Evolutionary conservation across 2,113 vertebrate genomes (phyloP), one percentile per base, ranked within the genome.

Genomic region (human): DNA sequence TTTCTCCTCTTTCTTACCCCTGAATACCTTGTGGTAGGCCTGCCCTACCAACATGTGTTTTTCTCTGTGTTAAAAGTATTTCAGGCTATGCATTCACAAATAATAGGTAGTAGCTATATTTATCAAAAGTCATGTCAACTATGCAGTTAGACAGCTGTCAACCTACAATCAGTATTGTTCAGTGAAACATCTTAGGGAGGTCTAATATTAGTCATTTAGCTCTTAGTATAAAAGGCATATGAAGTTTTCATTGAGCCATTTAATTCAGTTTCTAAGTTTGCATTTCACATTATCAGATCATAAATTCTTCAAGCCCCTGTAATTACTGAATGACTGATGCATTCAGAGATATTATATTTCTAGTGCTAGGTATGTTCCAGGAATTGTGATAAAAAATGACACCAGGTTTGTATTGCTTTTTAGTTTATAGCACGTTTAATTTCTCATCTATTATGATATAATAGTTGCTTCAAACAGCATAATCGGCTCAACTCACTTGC

Each of bases 201-300:
- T 66, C 70, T 97, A 83, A 32, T 55, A 64, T 72, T 92, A 85
- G 18, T 8, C 20, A 78, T 68, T 96, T 66, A 87, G 78, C 81
- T 27, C 30, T 88, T 75, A 55, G 0, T 55, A 57, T 32, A 92
- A 86, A 95, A 86, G 10, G 2, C 76, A 94, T 73, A 61, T 75
- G 30, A 45, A 45, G 8, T 94, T 97, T 97, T 90, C 68, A 83
- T 6, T 45, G 50, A 90, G 23, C n/a, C 40, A 79, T 93, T 92
- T 96, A 94, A 57, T 81, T 93, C 40, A 68, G 4, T 78, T 83
- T 90, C 38, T 76, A 88, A 64, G 27, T 89, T 96, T 97, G 38
- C 27, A 70, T 90, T 95, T 92, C 3, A 90, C 16, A 18, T 50
- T 81, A 75, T 93, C 25, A 80, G 3, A 72, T 89, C 78, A 96